Evolutionary conservation across 2,113 vertebrate genomes (phyloP).

Genomic region (Neodon shergylaensis): DNA sequence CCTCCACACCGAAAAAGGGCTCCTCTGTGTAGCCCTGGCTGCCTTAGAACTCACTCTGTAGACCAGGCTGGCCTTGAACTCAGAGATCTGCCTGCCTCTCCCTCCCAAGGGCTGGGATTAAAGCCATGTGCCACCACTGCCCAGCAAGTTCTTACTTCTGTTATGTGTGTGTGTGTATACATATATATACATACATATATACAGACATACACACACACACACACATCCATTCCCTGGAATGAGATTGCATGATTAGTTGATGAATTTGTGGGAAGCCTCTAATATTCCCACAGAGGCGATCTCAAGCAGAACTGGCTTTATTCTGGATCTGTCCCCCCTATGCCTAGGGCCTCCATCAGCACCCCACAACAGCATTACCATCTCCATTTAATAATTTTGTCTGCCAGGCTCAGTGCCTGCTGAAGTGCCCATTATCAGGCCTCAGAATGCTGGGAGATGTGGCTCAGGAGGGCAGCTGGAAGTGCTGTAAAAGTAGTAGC

Average conservation of each 20-base stretch:
- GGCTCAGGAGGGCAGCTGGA: not conserved
- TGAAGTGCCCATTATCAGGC: not conserved
- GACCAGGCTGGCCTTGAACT: not conserved
- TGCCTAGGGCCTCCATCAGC: not conserved
- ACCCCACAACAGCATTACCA: not conserved
- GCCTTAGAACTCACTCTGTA: not conserved
- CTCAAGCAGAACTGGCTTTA: not conserved
- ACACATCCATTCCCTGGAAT: not conserved
- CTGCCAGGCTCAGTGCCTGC: not conserved
- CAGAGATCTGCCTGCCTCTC: not conserved
- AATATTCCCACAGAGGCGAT: not conserved
- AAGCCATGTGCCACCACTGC: not conserved
- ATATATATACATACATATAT: fast-evolving
- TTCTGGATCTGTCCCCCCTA: not conserved
- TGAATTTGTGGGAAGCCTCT: not conserved
- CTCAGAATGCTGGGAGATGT: not conserved
- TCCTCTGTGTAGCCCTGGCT: not conserved
- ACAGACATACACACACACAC: fast-evolving
- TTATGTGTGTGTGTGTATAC: no score
- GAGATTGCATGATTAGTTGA: not conserved
- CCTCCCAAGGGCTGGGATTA: not conserved
- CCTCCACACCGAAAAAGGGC: not conserved
- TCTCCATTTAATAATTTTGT: not conserved
- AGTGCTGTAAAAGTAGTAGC: not conserved
- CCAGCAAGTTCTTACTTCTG: not conserved